Percentiles rank a stretch among this genome's conserved stretches.
Evolutionary conservation across 2,797 vertebrate genomes (phyloP).

Genomic region (Eulemur mongoz): DNA sequence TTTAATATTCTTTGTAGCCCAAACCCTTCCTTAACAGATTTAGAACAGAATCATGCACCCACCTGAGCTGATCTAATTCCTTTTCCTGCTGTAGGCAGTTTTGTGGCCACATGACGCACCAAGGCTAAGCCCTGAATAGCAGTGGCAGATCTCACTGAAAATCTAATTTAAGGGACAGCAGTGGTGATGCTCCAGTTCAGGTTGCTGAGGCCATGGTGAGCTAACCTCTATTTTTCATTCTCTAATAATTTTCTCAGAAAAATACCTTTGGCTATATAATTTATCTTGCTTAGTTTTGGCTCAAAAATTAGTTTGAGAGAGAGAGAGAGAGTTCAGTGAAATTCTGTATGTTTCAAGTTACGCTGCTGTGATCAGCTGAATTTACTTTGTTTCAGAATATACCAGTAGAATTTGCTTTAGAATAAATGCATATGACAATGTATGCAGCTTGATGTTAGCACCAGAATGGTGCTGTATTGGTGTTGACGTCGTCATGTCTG

Average conservation of each 20-base stretch:
- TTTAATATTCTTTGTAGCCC: not conserved
- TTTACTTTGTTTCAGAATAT: not conserved
- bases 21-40: not conserved
- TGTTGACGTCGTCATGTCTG: not conserved
- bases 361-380: not conserved
- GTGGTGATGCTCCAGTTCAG: not conserved
- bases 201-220: not conserved
- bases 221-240: slow-evolving; percentile 53
- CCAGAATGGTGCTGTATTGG: not conserved
- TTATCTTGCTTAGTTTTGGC: slow-evolving; percentile 48
- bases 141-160: not conserved
- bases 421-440: not conserved
- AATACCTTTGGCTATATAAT: slow-evolving; percentile 37
- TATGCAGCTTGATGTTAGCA: not conserved
- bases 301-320: slow-evolving; percentile 40
- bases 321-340: not conserved
- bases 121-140: not conserved
- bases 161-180: slow-evolving; percentile 25
- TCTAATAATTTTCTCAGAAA: slow-evolving; percentile 55
- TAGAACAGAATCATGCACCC: not conserved
- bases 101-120: accelerated
- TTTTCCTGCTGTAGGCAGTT: not conserved
- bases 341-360: slow-evolving; percentile 28
- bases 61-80: not conserved
- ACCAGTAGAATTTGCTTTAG: not conserved